These are phyloP conservation scores for Aphidius gifuensis DNA, from an alignment of 1,140 invertebrate species.

Conservation along the genomic window DNA sequence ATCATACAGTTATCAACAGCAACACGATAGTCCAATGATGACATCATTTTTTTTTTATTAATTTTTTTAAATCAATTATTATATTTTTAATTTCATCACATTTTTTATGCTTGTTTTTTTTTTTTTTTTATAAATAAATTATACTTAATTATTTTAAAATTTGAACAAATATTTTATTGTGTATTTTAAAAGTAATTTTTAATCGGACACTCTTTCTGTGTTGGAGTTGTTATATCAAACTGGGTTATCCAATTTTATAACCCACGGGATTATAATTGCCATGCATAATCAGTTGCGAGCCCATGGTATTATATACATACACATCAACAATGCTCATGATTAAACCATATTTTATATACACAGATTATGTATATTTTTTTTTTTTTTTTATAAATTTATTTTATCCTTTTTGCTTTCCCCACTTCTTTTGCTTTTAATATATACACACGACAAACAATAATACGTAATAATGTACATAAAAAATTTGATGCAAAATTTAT, in stretches of 20 bases:
- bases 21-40: too few species aligned
- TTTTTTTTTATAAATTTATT: background rate
- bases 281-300: conserved; percentile 8
- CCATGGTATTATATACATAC: background rate
- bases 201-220: background rate
- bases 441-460: background rate
- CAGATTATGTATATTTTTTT: background rate
- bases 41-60: too few species aligned
- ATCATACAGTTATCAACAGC: too few species aligned
- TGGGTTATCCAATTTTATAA: conserved; percentile 22
- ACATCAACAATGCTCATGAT: background rate
- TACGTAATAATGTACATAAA: too few species aligned
- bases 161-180: too few species aligned
- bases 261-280: conserved; percentile 18
- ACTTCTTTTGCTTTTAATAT: background rate
- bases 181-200: background rate
- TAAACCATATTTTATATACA: background rate
- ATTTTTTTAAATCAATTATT: too few species aligned
- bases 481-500: too few species aligned
- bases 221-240: conserved; percentile 3
- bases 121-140: too few species aligned
- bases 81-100: too few species aligned
- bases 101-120: too few species aligned
- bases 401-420: background rate
- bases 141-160: too few species aligned